phyloP scores from a whole-genome alignment of 2,113 vertebrate species.

The Xiphorhynchus elegans region DNA sequence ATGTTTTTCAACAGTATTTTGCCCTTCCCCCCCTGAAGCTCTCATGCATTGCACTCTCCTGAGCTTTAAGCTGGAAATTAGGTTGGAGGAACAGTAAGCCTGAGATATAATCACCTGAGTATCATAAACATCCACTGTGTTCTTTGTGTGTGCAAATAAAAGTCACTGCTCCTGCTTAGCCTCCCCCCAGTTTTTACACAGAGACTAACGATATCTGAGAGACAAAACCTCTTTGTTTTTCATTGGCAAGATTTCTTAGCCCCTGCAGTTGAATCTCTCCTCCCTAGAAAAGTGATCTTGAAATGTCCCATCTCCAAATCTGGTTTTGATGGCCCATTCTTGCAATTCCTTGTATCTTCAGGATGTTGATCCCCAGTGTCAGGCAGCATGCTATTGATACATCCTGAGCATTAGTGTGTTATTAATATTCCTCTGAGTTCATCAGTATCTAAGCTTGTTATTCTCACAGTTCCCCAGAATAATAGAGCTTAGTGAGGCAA shows the following conservation, averaged over 20 bases:
- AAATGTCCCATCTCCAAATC: neutral
- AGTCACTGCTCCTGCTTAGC: neutral
- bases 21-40: neutral
- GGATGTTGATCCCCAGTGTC: neutral
- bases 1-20: neutral
- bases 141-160: neutral
- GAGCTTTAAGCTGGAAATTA: constrained; percentile 38
- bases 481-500: constrained; percentile 67
- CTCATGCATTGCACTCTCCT: neutral
- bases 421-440: constrained; percentile 69
- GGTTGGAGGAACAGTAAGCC: constrained; percentile 14
- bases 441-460: constrained; percentile 65
- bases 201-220: neutral
- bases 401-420: constrained; percentile 49
- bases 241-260: neutral
- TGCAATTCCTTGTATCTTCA: neutral
- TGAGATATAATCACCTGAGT: neutral
- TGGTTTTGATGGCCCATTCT: neutral
- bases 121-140: neutral
- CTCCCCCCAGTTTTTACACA: neutral
- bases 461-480: constrained; percentile 61
- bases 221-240: neutral
- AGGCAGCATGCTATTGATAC: constrained; percentile 34
- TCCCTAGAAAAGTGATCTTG: neutral
- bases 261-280: neutral